These are phyloP conservation scores for Thamnaconus septentrionalis DNA, from an alignment of 2,113 vertebrate genomes.

Conservation along the genomic window DNA sequence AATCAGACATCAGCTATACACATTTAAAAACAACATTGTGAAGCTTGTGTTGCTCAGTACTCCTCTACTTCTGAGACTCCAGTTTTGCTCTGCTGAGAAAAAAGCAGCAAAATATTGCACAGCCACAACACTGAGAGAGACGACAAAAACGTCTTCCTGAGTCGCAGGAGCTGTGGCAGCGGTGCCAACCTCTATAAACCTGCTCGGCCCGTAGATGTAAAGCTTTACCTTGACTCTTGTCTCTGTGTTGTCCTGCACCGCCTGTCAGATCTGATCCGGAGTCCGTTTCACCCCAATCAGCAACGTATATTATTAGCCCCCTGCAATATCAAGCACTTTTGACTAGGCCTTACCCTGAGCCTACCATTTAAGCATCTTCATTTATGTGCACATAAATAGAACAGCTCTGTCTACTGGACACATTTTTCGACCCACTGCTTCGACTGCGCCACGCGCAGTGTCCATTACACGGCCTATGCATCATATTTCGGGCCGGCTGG, in stretches of 20 bases:
- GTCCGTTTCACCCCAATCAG: slow-evolving; percentile 71
- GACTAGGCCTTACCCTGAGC: slow-evolving; percentile 64
- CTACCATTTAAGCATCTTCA: slow-evolving; percentile 83
- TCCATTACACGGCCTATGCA: slow-evolving; percentile 77
- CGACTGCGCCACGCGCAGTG: slow-evolving; percentile 71
- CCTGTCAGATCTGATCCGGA: slow-evolving; percentile 34
- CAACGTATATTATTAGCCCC: slow-evolving; percentile 79
- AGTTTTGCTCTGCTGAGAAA: too few species aligned
- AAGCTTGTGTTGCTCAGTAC: too few species aligned
- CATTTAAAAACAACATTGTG: background rate
- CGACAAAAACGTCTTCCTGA: too few species aligned
- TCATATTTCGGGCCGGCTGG: slow-evolving; percentile 71
- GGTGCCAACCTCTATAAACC: background rate
- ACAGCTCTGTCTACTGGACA: slow-evolving; percentile 79
- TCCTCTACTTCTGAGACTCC: too few species aligned
- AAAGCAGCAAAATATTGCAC: too few species aligned
- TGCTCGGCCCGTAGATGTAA: background rate
- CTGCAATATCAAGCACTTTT: slow-evolving; percentile 80
- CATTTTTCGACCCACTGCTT: slow-evolving; percentile 71
- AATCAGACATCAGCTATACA: background rate
- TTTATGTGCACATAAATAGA: slow-evolving; percentile 83
- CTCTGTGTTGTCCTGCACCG: slow-evolving; percentile 21
- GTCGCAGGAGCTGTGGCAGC: too few species aligned
- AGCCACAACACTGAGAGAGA: too few species aligned
- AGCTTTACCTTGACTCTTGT: slow-evolving; percentile 9